Base-by-base conservation (phyloP, 2,797 vertebrate genomes). In the Smutsia temminckii region DNA sequence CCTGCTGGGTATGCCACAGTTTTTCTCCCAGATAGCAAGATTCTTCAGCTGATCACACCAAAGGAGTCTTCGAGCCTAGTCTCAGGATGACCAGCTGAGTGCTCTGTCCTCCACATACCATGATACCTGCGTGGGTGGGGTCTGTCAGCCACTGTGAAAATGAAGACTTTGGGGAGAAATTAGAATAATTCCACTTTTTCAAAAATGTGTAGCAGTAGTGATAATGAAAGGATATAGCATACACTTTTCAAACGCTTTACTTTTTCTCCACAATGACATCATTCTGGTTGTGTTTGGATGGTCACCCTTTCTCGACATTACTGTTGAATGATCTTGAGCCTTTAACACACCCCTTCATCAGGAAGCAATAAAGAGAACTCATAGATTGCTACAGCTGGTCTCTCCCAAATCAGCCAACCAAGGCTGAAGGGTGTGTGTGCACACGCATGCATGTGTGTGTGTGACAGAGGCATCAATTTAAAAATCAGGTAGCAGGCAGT, bases 341-440 rank as follows among this genome's bases (percentile, higher is more conserved):
- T 93, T 68, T 77, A 84, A 94, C 40, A 78, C 16, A 92, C 8
- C 13, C 37, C 51, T 92, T 91, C 55, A 37, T 91, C 46, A 85
- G 8, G 34, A 93, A 88, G 25, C 51, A 78, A 40, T 81, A 77
- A 75, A 91, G 77, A 83, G 42, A 89, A 95, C 34, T 77, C 5
- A 6, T 66, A 80, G 61, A 80, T 89, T 29, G 72, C 72, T 84
- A 32, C 9, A 69, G 46, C 46, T 61, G 5, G 66, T 86, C 46
- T 91, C 61, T 46, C 37, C 84, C 59, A 83, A 89, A 89, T 93
- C n/a, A 90, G 40, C 21, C 59, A 92, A 61, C 55, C 21, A 75
- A 78, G 23, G 34, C 61, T 91, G 46, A 74, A 51, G 29, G 23
- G 32, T 42, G 40, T 74, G 61, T n/a, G 40, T 74, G 66, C 40